Base-by-base conservation (phyloP, 1,140 invertebrate species). In the Watersipora subatra region DNA sequence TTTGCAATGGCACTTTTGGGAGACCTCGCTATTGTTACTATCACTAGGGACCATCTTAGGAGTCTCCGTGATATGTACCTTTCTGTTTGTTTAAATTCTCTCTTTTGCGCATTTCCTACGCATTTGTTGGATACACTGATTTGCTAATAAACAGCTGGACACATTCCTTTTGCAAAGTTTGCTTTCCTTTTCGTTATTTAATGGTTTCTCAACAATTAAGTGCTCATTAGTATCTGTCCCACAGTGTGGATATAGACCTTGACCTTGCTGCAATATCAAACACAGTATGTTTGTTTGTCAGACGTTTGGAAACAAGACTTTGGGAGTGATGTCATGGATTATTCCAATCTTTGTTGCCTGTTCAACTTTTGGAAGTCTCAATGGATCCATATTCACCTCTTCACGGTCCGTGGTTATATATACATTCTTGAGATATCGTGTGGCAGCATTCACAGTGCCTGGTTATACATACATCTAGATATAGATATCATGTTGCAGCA, bases 321-420 rank as follows among this genome's bases (percentile, higher is more conserved):
- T 95, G 75, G 93, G 95, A 1, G 84, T 86, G 65, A 88, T 97
- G 80, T 89, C 93, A 0, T 96, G 93, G 87, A 88, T 88, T 17
- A 97, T 99, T 77, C 95, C 96, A 0, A 84, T 98, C 20, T 97
- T 98, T 82, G 96, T 99, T 0, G 95, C 96, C 0, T 86, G 96
- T 66, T 98, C 94, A 0, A 97, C 94, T 0, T 97, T 99, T 78
- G 96, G 96, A 17, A 94, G 93, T 64, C 92, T 98, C 0, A 99
- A 99, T 80, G 95, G 96, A 67, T 93, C 97, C 67, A 84, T 99
- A 19, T 86, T 99, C 58, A 98, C 95, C 27, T 96, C 93, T 22
- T 97, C 95, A 1, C 76, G 78, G 78, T 78, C n/a, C n/a, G n/a
- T n/a, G 69, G 20, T 19, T 24, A 2, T 61, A 62, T 66, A 65